Evolutionary conservation across 2,113 vertebrate species (phyloP), one percentile per base, ranked within the genome.

Genomic region (Halcyon malimbica): DNA sequence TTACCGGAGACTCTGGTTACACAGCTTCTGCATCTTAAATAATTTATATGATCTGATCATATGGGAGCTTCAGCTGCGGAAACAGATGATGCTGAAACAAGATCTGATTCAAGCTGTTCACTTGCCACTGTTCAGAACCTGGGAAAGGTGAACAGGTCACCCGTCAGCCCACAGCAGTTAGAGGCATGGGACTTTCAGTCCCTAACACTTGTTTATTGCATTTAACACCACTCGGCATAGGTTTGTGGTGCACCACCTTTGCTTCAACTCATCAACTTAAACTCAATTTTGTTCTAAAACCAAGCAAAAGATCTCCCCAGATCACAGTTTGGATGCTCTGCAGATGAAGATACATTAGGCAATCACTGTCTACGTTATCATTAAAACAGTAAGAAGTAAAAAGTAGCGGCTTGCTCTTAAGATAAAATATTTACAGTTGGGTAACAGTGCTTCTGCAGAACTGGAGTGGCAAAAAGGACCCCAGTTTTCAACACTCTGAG

Each of bases 71-170:
- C 98, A 97, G 97, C 97, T 98, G 97, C 78, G 82, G 79, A 65
- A 98, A 96, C 97, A 97, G 97, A 96, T 50, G 90, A 96, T 96
- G 93, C 90, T 95, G 97, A 98, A 98, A 98, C 95, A 83, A 97
- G 94, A 98, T 97, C 97, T 82, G 93, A 89, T 97, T 94, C 96
- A 95, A 90, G 97, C 97, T 97, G 97, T 97, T 94, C 82, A 89
- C 84, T 95, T 82, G 89, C 95, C 87, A 95, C 89, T 94, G 92
- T 90, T 97, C 94, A 95, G 97, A 96, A 96, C 68, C 87, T 48
- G 68, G 90, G 65, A 92, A 78, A 79, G 75, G 94, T 94, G 81
- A 96, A 85, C 69, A 97, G 96, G 95, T 96, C 83, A 71, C 96
- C 78, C 89, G n/a, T 80, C 68, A 94, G 94, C 89, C 77, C 93